phyloP scores from a whole-genome alignment of 1,140 invertebrate species.

The Megalonaias nervosa region DNA sequence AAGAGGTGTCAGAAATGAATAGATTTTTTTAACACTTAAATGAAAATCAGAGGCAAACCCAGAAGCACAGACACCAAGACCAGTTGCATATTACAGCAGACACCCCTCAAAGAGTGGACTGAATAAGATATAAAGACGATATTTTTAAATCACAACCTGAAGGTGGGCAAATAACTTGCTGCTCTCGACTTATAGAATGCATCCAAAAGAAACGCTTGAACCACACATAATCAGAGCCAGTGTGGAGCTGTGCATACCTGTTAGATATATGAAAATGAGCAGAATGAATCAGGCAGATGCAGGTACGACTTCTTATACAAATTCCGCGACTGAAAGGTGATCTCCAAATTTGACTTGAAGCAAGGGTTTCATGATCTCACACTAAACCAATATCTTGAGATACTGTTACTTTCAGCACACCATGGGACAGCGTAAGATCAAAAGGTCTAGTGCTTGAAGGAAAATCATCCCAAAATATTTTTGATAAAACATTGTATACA shows the following conservation, averaged over 20 bases:
- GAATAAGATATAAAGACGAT: background rate
- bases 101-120: conserved; percentile 2
- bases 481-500: conserved; percentile 18
- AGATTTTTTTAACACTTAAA: conserved; percentile 14
- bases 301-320: conserved; percentile 22
- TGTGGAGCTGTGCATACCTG: conserved; percentile 30
- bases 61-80: conserved; percentile 14
- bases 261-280: conserved; percentile 31
- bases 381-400: conserved; percentile 17
- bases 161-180: conserved; percentile 10
- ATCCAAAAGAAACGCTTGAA: conserved; percentile 18
- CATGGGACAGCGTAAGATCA: conserved; percentile 24
- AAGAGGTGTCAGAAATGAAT: background rate
- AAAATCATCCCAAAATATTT: conserved; percentile 31
- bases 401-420: conserved; percentile 25
- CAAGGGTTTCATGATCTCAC: conserved; percentile 18
- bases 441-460: conserved; percentile 30
- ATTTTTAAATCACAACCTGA: background rate
- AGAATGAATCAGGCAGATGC: conserved; percentile 24
- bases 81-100: conserved; percentile 16
- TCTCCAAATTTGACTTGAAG: conserved; percentile 24
- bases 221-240: conserved; percentile 38
- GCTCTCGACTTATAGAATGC: conserved; percentile 23
- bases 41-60: background rate
- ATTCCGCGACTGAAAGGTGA: conserved; percentile 28